Conservation (phyloP, 2,797 vertebrate genomes). For the Pangasius sanitwongsei region DNA sequence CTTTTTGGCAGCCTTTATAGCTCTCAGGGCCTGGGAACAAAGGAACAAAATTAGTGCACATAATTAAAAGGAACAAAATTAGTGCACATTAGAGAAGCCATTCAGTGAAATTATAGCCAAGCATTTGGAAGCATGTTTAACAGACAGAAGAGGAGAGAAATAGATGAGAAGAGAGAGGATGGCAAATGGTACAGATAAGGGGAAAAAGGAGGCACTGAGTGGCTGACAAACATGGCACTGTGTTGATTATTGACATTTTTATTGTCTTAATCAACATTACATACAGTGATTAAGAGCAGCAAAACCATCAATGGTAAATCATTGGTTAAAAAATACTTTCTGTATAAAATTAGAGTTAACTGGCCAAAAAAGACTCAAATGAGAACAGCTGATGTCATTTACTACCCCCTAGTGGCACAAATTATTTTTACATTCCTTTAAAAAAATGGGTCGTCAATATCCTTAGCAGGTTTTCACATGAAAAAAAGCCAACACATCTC, state of each 20-base stretch:
- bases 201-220: background rate
- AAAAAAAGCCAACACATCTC: background rate
- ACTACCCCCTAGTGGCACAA: slow-evolving; percentile 47
- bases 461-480: background rate
- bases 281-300: background rate
- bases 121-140: background rate
- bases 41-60: background rate
- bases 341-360: background rate
- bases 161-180: background rate
- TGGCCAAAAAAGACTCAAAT: background rate
- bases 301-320: background rate
- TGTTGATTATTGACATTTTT: too few relatives aligned
- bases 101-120: background rate
- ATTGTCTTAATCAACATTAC: background rate
- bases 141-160: background rate
- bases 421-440: background rate
- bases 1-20: slow-evolving; percentile 17
- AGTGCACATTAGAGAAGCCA: background rate
- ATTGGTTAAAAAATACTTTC: background rate
- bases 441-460: background rate
- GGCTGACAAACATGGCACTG: background rate
- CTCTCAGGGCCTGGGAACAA: slow-evolving; percentile 47
- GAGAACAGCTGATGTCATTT: background rate
- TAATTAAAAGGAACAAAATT: background rate
- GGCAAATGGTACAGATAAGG: background rate